Evolutionary conservation across 2,113 vertebrate genomes (phyloP), one percentile per base, ranked within the genome.

Genomic region (Amblyopsis rosae): DNA sequence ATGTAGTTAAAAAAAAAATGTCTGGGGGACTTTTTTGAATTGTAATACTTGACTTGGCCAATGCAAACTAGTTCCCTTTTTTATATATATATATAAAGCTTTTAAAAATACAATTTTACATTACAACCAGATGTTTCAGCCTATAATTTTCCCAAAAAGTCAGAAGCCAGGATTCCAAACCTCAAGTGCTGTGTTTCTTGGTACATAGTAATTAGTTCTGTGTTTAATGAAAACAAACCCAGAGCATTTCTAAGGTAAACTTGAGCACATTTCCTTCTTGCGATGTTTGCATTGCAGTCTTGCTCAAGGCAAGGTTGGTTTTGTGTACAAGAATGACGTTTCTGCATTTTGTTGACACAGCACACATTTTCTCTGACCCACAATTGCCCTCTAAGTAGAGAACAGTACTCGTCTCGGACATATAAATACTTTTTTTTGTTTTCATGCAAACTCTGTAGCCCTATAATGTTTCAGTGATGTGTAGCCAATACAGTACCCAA

Each of bases 201-300:
- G 86, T 89, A 90, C 86, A 78, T 92, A 82, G 91, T 88, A 92
- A 93, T 93, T 93, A 93, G 90, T 84, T 74, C 81, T 84, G 87
- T 75, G 45, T 89, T 91, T 80, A 85, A 86, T 80, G 77, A 88
- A 90, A 85, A 86, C 84, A 88, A 92, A 87, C 84, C 78, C 82
- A 41, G 68, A 82, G 83, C 19, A 1, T 12, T 50, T 77, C 51
- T 76, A 75, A 79, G 77, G 81, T 86, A 72, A 82, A 79, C 59
- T 67, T 48, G 9, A 55, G 65, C 76, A 79, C 70, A 75, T 69
- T 80, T 79, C 65, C 77, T 65, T 62, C 77, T 55, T 64, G 73
- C 51, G 63, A 73, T 33, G 73, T 47, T 65, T 17, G 41, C 64
- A 62, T 65, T 17, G 41, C 64, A 62, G 12, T 15, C 0, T 10